A percentile compares a stretch with the other conserved stretches of the same genome.
These are phyloP conservation scores for Euplexia lucipara DNA, from an alignment of 2,888 invertebrate genomes.

Conservation along the genomic window DNA sequence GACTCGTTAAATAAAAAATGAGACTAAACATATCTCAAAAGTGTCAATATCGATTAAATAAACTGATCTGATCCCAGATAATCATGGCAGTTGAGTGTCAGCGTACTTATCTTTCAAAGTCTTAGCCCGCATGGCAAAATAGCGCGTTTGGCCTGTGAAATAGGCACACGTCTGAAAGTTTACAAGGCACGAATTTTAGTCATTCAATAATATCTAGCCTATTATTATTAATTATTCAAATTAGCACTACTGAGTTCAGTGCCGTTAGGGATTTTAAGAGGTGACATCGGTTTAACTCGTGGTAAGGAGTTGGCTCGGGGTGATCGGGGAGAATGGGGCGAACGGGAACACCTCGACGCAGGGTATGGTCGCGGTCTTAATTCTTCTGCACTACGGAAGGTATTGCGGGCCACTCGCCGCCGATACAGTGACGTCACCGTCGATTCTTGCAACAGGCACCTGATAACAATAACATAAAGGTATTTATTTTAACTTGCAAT, in stretches of 20 bases:
- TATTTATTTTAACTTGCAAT: slow-evolving; percentile 3
- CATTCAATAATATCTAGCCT: too few species aligned
- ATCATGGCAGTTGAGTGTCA: slow-evolving; percentile 4
- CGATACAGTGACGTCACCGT: slow-evolving; percentile 80
- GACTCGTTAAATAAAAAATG: slow-evolving; percentile 22
- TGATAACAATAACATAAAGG: slow-evolving; percentile 58
- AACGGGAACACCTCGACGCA: slow-evolving; percentile 64
- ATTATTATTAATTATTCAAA: slow-evolving; percentile 37
- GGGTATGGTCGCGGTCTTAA: slow-evolving; percentile 81
- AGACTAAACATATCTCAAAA: slow-evolving; percentile 14
- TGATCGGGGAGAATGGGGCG: slow-evolving; percentile 69
- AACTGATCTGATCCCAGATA: not conserved
- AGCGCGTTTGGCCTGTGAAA: too few species aligned
- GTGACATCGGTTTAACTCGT: slow-evolving; percentile 73
- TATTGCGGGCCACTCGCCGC: slow-evolving; percentile 77
- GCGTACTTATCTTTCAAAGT: too few species aligned
- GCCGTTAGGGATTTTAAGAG: slow-evolving; percentile 77
- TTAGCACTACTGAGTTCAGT: slow-evolving; percentile 52
- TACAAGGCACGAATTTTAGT: too few species aligned
- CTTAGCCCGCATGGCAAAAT: too few species aligned
- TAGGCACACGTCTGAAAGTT: too few species aligned
- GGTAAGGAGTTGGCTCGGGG: slow-evolving; percentile 81
- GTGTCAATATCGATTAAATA: slow-evolving; percentile 9
- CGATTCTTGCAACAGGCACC: slow-evolving; percentile 85
- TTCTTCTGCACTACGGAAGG: slow-evolving; percentile 85